A percentile compares a stretch with the other conserved stretches of the same genome.
These are phyloP conservation scores for Holcopasites calliopsidis DNA, from an alignment of 1,140 invertebrate genomes.

Conservation along the genomic window DNA sequence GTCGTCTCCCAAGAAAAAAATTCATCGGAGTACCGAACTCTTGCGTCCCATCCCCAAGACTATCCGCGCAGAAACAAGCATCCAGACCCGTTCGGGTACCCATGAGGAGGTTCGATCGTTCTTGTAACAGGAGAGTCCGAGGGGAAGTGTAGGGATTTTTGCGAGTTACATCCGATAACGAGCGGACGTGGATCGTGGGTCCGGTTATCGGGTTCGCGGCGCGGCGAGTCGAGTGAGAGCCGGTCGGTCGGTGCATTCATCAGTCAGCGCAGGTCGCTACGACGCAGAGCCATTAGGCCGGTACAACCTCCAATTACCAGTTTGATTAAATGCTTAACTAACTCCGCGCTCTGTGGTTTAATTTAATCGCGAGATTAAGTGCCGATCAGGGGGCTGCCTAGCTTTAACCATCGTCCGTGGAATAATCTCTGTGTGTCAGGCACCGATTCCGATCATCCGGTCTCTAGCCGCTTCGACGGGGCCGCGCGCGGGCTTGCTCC, in stretches of 20 bases:
- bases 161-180: slow-evolving; percentile 50
- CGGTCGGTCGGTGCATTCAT: slow-evolving; percentile 65
- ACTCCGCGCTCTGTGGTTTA: slow-evolving; percentile 77
- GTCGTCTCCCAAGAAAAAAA: too few species aligned
- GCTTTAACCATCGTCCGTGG: slow-evolving; percentile 62
- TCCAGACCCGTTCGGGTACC: background rate
- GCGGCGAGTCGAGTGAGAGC: slow-evolving; percentile 23
- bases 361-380: slow-evolving; percentile 78
- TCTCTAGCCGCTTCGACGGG: slow-evolving; percentile 13
- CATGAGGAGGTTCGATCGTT: background rate
- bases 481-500: background rate
- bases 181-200: slow-evolving; percentile 45
- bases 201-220: slow-evolving; percentile 47
- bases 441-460: slow-evolving; percentile 63
- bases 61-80: background rate
- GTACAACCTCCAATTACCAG: slow-evolving; percentile 76
- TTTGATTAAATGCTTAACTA: slow-evolving; percentile 79
- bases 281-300: slow-evolving; percentile 71
- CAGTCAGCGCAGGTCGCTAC: slow-evolving; percentile 66
- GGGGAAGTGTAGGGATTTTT: slow-evolving; percentile 31
- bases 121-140: background rate
- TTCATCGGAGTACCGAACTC: too few species aligned
- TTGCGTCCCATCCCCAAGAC: too few species aligned
- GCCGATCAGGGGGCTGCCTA: slow-evolving; percentile 63
- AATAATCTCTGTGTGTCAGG: slow-evolving; percentile 66